Base-by-base conservation (phyloP, 2,797 vertebrate species). In the Uromys caudimaculatus region DNA sequence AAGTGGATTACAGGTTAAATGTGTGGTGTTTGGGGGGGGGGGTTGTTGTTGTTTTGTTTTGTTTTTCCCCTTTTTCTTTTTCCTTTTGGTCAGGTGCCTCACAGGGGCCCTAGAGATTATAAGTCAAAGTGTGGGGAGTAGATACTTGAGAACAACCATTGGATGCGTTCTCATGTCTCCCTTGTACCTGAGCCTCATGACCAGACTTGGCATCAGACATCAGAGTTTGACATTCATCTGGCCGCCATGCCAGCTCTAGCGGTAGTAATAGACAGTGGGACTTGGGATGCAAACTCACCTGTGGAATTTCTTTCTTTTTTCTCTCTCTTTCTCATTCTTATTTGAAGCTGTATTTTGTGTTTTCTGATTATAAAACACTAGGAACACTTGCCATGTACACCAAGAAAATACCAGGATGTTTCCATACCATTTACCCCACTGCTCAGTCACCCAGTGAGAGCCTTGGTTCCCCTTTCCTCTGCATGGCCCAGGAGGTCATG, bases 271-370 rank as follows among this genome's bases (percentile, higher is more conserved):
- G n/a, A 73, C 41, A 93, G 79, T 56, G 58, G 41, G 67, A 50
- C 3, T 54, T n/a, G 69, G 16, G 32, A 19, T 94, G 78, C 73
- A 69, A 44, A 75, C 32, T 54, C 27, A 73, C 10, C 78, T 44
- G 62, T 1, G 54, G 82, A 89, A 83, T 92, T 94, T 73, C 6
- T 35, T 79, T 47, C 35, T n/a, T n/a, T 38, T 32, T n/a, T 54
- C 52, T 35, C 35, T 56, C 11, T 27, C 94, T 11, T 29, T 95
- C 85, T 73, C 44, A 23, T 24, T 47, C 7, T 87, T 38, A 77
- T 81, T 76, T 94, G 75, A 64, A 96, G 19, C 35, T 92, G 84
- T 29, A 62, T 95, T 95, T 91, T 94, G 16, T n/a, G 4, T 56
- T 93, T 93, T 93, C 32, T 78, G 62, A 44, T 56, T 60, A 64